phyloP scores from a whole-genome alignment of 1,140 invertebrate genomes.

The Drosophila aff. region DNA sequence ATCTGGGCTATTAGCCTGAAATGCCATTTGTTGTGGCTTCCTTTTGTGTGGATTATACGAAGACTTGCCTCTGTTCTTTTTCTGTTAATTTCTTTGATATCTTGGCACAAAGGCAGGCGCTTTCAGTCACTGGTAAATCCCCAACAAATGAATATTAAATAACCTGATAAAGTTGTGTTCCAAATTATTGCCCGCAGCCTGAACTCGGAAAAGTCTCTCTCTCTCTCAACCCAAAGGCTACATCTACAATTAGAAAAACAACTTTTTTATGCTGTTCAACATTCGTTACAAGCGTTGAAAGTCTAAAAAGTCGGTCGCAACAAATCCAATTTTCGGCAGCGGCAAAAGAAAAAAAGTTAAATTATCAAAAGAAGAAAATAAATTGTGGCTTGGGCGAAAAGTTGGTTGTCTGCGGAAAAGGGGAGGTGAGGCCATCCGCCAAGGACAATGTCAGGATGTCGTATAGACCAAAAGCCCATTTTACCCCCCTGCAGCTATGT shows the following conservation, averaged over 20 bases:
- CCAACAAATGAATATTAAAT: constrained; percentile 50
- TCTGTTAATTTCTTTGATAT: constrained; percentile 29
- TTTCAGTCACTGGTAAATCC: constrained; percentile 1
- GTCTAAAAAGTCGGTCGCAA: constrained; percentile 56
- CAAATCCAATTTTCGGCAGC: constrained; percentile 60
- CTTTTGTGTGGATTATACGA: constrained; percentile 10
- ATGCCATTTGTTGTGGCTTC: constrained; percentile 25
- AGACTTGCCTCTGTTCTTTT: neutral
- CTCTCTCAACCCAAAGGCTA: constrained; percentile 1
- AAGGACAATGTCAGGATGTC: constrained; percentile 28
- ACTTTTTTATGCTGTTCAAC: constrained; percentile 37
- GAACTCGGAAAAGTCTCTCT: neutral
- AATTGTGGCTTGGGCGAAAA: constrained; percentile 60
- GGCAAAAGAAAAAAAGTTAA: constrained; percentile 49
- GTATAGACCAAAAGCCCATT: constrained; percentile 18
- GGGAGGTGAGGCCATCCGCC: neutral
- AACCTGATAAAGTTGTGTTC: constrained; percentile 44
- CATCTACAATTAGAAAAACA: constrained; percentile 50
- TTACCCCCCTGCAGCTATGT: constrained; percentile 59
- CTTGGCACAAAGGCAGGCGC: neutral
- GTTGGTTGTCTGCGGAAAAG: constrained; percentile 17
- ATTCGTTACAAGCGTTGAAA: constrained; percentile 52
- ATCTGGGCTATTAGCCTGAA: constrained; percentile 30
- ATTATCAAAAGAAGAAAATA: constrained; percentile 62
- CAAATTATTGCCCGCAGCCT: constrained; percentile 18